A percentile compares a stretch with the other conserved stretches of the same genome.
Evolutionary conservation across 2,797 vertebrate genomes (phyloP).

Genomic region (Pterois miles): DNA sequence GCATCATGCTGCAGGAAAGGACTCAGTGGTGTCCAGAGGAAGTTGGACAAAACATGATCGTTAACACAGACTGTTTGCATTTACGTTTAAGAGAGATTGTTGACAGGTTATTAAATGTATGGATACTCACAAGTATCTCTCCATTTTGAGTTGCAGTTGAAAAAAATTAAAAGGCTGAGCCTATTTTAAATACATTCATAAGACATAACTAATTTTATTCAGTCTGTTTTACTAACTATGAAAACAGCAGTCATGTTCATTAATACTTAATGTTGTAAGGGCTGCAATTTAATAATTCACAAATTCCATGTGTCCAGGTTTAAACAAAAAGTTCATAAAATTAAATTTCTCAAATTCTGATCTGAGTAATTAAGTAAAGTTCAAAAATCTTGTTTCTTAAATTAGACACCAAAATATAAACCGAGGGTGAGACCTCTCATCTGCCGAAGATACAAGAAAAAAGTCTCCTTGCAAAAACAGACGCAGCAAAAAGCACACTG

Average conservation of each 20-base stretch:
- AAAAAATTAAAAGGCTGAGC: not conserved
- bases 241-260: not conserved
- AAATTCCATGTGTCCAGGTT: not conserved
- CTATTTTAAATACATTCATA: too few species aligned
- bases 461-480: too few species aligned
- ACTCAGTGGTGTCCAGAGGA: not conserved
- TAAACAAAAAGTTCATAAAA: not conserved
- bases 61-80: not conserved
- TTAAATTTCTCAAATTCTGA: not conserved
- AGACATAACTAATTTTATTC: not conserved
- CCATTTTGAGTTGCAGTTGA: not conserved
- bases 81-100: not conserved
- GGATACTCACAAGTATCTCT: not conserved
- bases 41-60: not conserved
- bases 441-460: not conserved
- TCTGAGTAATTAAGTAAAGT: not conserved
- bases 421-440: not conserved
- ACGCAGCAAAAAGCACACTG: too few species aligned
- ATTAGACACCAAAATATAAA: not conserved
- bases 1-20: not conserved
- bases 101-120: not conserved
- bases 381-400: not conserved
- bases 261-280: too few species aligned
- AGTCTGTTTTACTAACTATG: not conserved
- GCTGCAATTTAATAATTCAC: not conserved